Conservation (phyloP, 2,113 vertebrate species). For the Garra rufa region DNA sequence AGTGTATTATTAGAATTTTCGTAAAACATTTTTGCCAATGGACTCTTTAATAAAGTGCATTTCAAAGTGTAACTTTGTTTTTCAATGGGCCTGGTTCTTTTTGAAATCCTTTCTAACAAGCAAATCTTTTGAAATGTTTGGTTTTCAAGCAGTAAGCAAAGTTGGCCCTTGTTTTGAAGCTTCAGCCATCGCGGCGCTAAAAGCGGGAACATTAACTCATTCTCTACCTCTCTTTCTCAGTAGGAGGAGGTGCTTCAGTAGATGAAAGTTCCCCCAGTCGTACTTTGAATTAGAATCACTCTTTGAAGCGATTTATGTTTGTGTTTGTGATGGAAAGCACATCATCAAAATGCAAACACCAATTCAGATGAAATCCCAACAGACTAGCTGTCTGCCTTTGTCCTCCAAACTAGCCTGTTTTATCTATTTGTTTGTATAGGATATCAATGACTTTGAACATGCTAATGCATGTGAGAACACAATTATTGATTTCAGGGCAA, state of each 20-base stretch:
- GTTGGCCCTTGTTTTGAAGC: slow-evolving; percentile 52
- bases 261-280: slow-evolving; percentile 64
- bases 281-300: slow-evolving; percentile 66
- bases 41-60: slow-evolving; percentile 4
- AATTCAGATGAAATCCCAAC: slow-evolving; percentile 64
- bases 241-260: slow-evolving; percentile 54
- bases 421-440: slow-evolving; percentile 59
- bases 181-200: slow-evolving; percentile 9
- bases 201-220: slow-evolving; percentile 36
- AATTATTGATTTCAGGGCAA: slow-evolving; percentile 27
- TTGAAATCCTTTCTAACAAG: slow-evolving; percentile 35
- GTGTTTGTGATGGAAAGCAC: slow-evolving; percentile 64
- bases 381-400: slow-evolving; percentile 65
- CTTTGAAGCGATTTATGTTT: slow-evolving; percentile 68
- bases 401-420: slow-evolving; percentile 59
- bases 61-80: neutral
- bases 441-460: slow-evolving; percentile 47
- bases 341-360: slow-evolving; percentile 52
- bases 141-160: slow-evolving; percentile 40
- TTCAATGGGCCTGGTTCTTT: slow-evolving; percentile 1
- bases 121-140: slow-evolving; percentile 32
- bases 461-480: slow-evolving; percentile 33
- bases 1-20: neutral
- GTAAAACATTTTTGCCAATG: neutral
- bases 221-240: slow-evolving; percentile 38